These are phyloP conservation scores for Dendrophyllia cribrosa DNA, from an alignment of 64 coral and sea anemone genomes.

Conservation along the genomic window DNA sequence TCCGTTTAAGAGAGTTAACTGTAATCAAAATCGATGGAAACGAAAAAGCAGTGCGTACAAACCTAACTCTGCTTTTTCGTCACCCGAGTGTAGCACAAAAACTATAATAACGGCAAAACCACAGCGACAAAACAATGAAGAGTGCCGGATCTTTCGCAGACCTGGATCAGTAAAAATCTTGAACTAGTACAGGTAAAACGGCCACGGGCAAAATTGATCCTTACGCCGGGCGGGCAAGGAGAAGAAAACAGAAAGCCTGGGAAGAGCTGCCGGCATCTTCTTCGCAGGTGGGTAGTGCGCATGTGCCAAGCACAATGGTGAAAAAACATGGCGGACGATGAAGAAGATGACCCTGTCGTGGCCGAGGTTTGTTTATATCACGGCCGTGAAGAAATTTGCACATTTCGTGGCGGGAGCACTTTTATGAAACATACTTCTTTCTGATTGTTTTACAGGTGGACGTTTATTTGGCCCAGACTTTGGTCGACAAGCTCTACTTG, in stretches of 20 bases:
- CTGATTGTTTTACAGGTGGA: constrained; percentile 71
- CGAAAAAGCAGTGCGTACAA: too few relatives aligned
- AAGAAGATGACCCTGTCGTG: constrained; percentile 88
- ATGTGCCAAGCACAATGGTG: constrained; percentile 21
- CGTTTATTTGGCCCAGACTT: constrained; percentile 93
- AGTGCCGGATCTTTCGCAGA: too few relatives aligned
- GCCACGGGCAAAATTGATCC: too few relatives aligned
- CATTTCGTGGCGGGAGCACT: neutral
- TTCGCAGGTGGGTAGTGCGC: constrained; percentile 23
- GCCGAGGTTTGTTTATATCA: constrained; percentile 67
- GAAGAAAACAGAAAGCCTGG: neutral
- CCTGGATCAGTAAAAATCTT: too few relatives aligned
- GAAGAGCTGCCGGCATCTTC: neutral
- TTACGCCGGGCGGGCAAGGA: too few relatives aligned
- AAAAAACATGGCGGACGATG: constrained; percentile 97
- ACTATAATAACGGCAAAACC: too few relatives aligned
- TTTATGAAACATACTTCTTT: neutral
- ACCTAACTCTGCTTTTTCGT: too few relatives aligned
- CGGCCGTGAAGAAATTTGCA: neutral
- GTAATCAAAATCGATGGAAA: too few relatives aligned
- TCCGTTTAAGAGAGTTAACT: too few relatives aligned
- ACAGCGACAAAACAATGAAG: too few relatives aligned
- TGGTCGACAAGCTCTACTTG: constrained; percentile 88
- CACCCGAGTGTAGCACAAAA: too few relatives aligned
- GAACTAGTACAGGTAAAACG: too few relatives aligned